phyloP scores from a whole-genome alignment of 2,888 invertebrate genomes.

The Molorchus minor region DNA sequence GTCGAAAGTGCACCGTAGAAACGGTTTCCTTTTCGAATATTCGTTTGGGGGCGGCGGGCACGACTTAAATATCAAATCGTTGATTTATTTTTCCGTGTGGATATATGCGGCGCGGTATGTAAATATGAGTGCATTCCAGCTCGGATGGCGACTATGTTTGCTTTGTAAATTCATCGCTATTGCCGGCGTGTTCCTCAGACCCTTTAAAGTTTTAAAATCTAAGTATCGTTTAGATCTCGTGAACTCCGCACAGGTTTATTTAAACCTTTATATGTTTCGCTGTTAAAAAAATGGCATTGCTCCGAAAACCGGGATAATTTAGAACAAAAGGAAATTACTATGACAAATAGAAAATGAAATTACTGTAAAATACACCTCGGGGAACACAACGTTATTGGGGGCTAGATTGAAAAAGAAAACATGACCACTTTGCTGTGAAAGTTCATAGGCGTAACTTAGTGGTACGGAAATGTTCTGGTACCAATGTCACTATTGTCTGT shows the following conservation, averaged over 20 bases:
- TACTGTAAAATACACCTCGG: constrained; percentile 34
- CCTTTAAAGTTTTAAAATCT: too few species aligned
- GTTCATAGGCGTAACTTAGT: constrained; percentile 30
- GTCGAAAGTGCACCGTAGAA: constrained; percentile 14
- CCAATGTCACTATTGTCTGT: too few species aligned
- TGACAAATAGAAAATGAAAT: constrained; percentile 45
- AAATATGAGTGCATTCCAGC: too few species aligned
- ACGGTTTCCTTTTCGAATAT: constrained; percentile 17
- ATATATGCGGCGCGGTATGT: constrained; percentile 5
- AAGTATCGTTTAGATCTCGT: too few species aligned
- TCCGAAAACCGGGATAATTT: constrained; percentile 39
- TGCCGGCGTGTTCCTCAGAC: too few species aligned
- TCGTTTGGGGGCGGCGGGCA: constrained; percentile 23
- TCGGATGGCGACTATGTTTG: background rate
- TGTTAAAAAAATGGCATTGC: constrained; percentile 22
- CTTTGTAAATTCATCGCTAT: too few species aligned
- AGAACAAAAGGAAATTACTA: constrained; percentile 46
- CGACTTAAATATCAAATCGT: constrained; percentile 25
- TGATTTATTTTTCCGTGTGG: constrained; percentile 22
- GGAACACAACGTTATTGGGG: constrained; percentile 36
- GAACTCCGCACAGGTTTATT: too few species aligned
- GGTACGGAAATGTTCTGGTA: too few species aligned
- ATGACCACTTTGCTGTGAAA: constrained; percentile 35
- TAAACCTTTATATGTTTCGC: too few species aligned
- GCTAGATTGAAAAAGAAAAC: constrained; percentile 43